Conservation (phyloP, 2,797 vertebrate genomes). For the Natrix natrix region DNA sequence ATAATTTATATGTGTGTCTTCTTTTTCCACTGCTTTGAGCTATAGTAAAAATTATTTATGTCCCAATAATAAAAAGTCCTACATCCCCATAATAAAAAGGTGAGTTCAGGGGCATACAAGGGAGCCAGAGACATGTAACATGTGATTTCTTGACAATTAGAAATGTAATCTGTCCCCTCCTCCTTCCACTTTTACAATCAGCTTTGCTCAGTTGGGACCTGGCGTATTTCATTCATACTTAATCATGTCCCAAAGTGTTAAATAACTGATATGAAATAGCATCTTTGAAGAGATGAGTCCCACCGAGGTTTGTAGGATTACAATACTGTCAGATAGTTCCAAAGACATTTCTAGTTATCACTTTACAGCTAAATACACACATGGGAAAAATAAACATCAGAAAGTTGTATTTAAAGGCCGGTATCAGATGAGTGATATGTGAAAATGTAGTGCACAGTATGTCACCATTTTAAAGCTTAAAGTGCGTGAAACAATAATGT, state of each 20-base stretch:
- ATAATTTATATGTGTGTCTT: background rate
- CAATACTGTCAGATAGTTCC: slow-evolving; percentile 5
- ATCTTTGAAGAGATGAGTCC: background rate
- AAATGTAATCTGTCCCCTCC: slow-evolving; percentile 3
- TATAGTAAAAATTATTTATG: background rate
- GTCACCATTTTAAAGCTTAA: background rate
- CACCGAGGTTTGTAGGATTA: background rate
- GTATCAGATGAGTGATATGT: background rate
- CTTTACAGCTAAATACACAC: background rate
- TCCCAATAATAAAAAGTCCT: background rate
- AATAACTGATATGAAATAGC: slow-evolving; percentile 9
- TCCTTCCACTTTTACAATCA: background rate
- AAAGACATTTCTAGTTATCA: background rate
- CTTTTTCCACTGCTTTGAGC: background rate
- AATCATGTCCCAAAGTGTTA: slow-evolving; percentile 12
- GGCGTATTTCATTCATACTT: slow-evolving; percentile 6
- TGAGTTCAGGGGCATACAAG: background rate
- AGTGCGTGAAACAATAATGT: background rate
- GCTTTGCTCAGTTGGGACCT: background rate
- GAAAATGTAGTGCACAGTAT: background rate
- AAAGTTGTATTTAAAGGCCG: background rate
- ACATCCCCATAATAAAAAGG: background rate
- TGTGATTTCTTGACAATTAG: slow-evolving; percentile 14
- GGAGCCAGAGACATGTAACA: background rate
- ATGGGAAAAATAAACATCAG: background rate